Percentiles rank a stretch among this genome's conserved stretches.
phyloP scores from a whole-genome alignment of 2,113 vertebrate species.

The Carettochelys insculpta region DNA sequence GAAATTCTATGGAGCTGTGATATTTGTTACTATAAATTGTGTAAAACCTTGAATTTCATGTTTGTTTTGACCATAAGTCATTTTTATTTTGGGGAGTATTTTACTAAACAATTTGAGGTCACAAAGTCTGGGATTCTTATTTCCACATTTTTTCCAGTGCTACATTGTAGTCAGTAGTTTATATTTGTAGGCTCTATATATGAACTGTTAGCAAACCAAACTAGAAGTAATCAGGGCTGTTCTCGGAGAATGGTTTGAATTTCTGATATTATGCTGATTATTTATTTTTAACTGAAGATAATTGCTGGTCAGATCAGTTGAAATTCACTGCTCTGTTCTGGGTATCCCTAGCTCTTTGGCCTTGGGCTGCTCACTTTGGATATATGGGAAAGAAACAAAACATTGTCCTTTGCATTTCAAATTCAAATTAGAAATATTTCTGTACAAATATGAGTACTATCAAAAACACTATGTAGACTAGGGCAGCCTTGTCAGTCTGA shows the following conservation, averaged over 20 bases:
- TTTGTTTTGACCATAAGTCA: not conserved
- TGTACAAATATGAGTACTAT: not conserved
- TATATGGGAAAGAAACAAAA: not conserved
- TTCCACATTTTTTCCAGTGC: not conserved
- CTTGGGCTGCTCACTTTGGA: not conserved
- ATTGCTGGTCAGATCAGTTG: not conserved
- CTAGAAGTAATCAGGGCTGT: not conserved
- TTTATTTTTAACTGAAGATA: not conserved
- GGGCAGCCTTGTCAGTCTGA: not conserved
- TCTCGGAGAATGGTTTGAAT: slow-evolving; percentile 24
- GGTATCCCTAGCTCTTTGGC: not conserved
- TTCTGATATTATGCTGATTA: not conserved
- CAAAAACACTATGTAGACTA: not conserved
- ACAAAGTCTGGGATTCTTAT: not conserved
- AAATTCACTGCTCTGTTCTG: not conserved
- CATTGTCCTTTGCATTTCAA: not conserved
- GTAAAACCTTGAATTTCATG: not conserved
- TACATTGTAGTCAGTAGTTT: not conserved
- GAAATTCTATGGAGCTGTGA: not conserved
- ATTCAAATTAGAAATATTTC: not conserved
- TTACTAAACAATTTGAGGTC: not conserved
- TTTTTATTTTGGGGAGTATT: not conserved
- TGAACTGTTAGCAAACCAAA: not conserved
- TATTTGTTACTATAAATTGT: not conserved
- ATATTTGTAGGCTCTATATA: not conserved